These are phyloP conservation scores for Pollenia griseotomentosa DNA, from an alignment of 2,888 invertebrate species.

Conservation along the genomic window DNA sequence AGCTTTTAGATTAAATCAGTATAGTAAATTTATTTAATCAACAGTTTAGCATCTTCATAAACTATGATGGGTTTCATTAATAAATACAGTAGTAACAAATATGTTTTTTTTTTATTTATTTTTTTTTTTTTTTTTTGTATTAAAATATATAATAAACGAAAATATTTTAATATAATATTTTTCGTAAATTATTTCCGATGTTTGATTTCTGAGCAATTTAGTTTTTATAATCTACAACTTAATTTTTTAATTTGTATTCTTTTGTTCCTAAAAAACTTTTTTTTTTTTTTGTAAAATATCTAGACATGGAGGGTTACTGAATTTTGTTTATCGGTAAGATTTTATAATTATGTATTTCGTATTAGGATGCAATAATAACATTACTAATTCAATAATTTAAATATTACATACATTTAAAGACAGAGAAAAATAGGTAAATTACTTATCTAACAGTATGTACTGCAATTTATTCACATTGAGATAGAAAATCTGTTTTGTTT, in stretches of 20 bases:
- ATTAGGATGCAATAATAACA: conserved; percentile 40
- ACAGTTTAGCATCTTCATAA: conserved; percentile 8
- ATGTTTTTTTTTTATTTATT: neutral
- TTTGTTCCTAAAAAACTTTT: conserved; percentile 36
- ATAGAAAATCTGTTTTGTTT: conserved; percentile 35
- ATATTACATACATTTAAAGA: conserved; percentile 53
- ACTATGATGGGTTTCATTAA: neutral
- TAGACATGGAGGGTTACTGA: conserved; percentile 60
- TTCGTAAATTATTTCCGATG: conserved; percentile 22
- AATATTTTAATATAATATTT: neutral
- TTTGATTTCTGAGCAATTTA: conserved; percentile 53
- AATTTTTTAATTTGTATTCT: neutral
- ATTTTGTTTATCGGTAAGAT: conserved; percentile 2
- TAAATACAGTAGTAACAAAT: conserved; percentile 1
- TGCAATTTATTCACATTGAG: conserved; percentile 25
- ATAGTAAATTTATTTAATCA: conserved; percentile 10
- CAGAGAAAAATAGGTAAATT: conserved; percentile 33
- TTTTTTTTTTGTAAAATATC: conserved; percentile 52
- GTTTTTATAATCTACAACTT: neutral
- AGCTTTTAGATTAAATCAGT: conserved; percentile 9
- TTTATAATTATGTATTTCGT: conserved; percentile 19
- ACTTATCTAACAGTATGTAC: conserved; percentile 25
- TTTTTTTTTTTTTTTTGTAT: neutral
- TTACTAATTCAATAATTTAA: conserved; percentile 21
- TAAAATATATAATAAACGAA: conserved; percentile 1